Conservation (phyloP, 2,888 invertebrate genomes). For the Meiosimyza decipiens region DNA sequence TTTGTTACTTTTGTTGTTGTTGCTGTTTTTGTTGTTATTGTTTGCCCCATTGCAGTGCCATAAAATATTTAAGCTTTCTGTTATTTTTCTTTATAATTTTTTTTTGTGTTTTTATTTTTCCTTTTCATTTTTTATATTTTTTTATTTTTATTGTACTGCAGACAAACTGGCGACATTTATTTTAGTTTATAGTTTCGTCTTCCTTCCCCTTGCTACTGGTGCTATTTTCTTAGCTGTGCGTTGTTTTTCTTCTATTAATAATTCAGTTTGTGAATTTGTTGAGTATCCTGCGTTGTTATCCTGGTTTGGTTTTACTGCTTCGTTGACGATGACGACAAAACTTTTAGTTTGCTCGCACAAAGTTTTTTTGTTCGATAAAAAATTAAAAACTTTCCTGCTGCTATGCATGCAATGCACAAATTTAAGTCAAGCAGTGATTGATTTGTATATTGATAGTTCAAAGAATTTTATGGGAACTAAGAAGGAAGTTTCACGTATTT, state of each 20-base stretch:
- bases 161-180: slow-evolving; percentile 34
- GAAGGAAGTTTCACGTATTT: too few species aligned
- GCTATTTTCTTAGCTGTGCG: not conserved
- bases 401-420: slow-evolving; percentile 5
- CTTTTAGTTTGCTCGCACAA: too few species aligned
- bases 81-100: too few species aligned
- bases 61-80: slow-evolving; percentile 28
- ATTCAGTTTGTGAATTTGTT: slow-evolving; percentile 14
- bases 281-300: slow-evolving; percentile 13
- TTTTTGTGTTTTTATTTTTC: too few species aligned
- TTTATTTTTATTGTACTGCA: not conserved
- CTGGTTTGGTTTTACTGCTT: not conserved
- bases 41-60: slow-evolving; percentile 24
- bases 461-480: too few species aligned
- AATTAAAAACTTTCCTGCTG: not conserved
- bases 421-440: too few species aligned
- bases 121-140: not conserved
- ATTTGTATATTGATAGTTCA: too few species aligned
- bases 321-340: too few species aligned
- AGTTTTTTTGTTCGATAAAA: not conserved
- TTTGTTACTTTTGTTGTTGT: slow-evolving; percentile 23
- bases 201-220: not conserved
- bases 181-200: slow-evolving; percentile 13
- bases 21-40: not conserved
- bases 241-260: slow-evolving; percentile 18